Evolutionary conservation across 1,140 invertebrate species (phyloP).

Genomic region (Drosophila nasuta): DNA sequence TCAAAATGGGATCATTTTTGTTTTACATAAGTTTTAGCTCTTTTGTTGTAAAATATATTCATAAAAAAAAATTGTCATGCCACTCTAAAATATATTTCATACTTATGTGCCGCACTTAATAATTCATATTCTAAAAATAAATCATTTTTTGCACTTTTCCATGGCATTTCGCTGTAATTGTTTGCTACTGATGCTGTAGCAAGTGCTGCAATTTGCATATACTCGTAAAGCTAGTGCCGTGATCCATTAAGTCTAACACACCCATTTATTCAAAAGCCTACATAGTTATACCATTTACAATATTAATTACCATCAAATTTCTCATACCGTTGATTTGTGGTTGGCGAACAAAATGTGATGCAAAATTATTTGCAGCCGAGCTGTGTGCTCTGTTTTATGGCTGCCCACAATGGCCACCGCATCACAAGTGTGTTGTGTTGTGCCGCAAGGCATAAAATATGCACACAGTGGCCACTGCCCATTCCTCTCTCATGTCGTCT

Average conservation of each 20-base stretch:
- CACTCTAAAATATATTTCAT: constrained; percentile 4
- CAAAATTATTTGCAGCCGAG: constrained; percentile 74
- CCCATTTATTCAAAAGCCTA: constrained; percentile 48
- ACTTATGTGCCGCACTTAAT: constrained; percentile 14
- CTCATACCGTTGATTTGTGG: constrained; percentile 80
- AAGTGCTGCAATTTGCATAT: constrained; percentile 29
- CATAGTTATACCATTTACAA: constrained; percentile 63
- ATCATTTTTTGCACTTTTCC: constrained; percentile 27
- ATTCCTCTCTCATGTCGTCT: neutral
- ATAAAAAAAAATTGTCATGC: neutral
- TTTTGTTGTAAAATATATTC: neutral
- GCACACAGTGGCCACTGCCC: constrained; percentile 43
- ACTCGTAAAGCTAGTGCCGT: constrained; percentile 3
- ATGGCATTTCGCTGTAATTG: constrained; percentile 30
- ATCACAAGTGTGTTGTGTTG: constrained; percentile 8
- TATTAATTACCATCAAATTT: constrained; percentile 83
- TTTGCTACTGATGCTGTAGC: constrained; percentile 2
- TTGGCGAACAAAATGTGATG: constrained; percentile 64
- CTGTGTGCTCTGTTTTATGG: constrained; percentile 16
- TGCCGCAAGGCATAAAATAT: constrained; percentile 69
- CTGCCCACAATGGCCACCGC: constrained; percentile 69
- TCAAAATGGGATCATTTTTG: neutral
- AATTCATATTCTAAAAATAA: constrained; percentile 22
- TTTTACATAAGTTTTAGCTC: neutral
- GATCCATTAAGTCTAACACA: constrained; percentile 50